Evolutionary conservation across 1,140 invertebrate species (phyloP), one percentile per base, ranked within the genome.

Genomic region (Papilio xuthus): DNA sequence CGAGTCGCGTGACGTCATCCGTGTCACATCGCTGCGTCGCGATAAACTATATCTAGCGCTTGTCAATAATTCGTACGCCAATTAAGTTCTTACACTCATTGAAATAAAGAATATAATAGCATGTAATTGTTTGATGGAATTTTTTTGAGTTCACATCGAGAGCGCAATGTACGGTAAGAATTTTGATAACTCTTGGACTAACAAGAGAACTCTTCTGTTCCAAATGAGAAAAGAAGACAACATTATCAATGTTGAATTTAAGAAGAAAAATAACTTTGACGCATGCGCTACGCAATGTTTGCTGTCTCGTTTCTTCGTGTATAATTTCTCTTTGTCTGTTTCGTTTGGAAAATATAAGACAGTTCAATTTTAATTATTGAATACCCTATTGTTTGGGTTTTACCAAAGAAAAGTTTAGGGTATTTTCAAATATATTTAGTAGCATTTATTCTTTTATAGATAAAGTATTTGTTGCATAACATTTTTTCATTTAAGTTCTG

Each of bases 1-100:
- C 82, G 70, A 60, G 75, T 78, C 77, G 82, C 53, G 80, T 87
- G 84, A 80, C 82, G 83, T 78, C 80, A 81, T 81, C 77, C 77
- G 53, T 80, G 76, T 76, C 74, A 76, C 74, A 32, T 18, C 28
- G 75, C 71, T 71, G 56, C 79, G 76, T 67, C 78, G 47, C 70
- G 70, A 78, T 77, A 80, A 76, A 76, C 74, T 76, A 76, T 76
- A 76, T 76, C 73, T 75, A 75, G 71, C 18, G 71, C 37, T 37
- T 53, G 73, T 75, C 47, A 53, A 53, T 32, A 53, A 2, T n/a
- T 12, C 50, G 26, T 50, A 63, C 12, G 56, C 53, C 37, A 76
- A 63, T 76, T 76, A 41, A 41, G 23, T 63, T 41, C 74, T 20
- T 76, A 60, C 13, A 23, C 7, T 8, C 15, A 13, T 2, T 8